A percentile compares a stretch with the other conserved stretches of the same genome.
These are phyloP conservation scores for Ochropacha duplaris DNA, from an alignment of 2,888 invertebrate genomes.

Conservation along the genomic window DNA sequence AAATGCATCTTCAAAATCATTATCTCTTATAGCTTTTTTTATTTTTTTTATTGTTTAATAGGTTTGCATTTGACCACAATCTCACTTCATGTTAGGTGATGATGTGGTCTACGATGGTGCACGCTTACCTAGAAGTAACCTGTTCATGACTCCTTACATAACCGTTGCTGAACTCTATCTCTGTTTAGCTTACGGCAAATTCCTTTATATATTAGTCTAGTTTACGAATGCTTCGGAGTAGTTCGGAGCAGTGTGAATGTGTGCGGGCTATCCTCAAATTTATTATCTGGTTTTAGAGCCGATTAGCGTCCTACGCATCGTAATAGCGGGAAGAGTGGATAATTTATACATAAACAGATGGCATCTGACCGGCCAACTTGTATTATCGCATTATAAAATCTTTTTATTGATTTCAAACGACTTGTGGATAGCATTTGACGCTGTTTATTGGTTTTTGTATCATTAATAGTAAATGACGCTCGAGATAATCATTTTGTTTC, in stretches of 20 bases:
- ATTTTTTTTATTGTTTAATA: not conserved
- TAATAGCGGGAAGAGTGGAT: constrained; percentile 4
- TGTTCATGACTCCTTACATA: not conserved
- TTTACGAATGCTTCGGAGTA: not conserved
- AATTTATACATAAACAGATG: constrained; percentile 1
- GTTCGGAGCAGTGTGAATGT: not conserved
- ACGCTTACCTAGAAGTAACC: too few relatives aligned
- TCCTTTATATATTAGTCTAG: not conserved
- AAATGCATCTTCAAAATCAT: too few relatives aligned
- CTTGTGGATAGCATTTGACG: not conserved
- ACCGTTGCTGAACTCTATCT: not conserved
- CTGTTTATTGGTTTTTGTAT: not conserved
- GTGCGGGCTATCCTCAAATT: constrained; percentile 7
- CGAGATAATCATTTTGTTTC: not conserved
- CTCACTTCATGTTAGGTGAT: too few relatives aligned
- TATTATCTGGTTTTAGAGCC: constrained; percentile 9
- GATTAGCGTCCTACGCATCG: constrained; percentile 6
- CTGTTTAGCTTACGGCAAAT: not conserved
- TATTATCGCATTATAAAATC: not conserved
- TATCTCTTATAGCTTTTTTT: not conserved
- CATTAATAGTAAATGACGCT: not conserved
- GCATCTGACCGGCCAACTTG: not conserved
- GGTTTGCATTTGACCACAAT: too few relatives aligned
- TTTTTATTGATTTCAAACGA: not conserved
- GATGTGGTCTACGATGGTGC: too few relatives aligned